A percentile compares a stretch with the other conserved stretches of the same genome.
Conservation (phyloP, 2,113 vertebrate genomes). For the Sus scrofa region DNA sequence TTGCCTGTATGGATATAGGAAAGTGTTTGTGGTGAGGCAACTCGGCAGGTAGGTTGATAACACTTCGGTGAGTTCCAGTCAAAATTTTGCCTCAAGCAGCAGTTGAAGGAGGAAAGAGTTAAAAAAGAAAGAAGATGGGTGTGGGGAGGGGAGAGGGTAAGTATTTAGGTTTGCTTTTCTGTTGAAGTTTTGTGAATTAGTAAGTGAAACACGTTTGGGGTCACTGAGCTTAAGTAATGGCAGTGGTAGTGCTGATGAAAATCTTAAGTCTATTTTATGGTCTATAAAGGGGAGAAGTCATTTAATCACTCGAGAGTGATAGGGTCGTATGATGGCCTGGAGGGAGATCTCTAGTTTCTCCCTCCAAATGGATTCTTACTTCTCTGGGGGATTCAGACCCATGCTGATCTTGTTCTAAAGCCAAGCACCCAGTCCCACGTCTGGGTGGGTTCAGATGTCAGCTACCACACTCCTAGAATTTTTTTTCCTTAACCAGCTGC, state of each 20-base stretch:
- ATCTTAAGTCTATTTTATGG: not conserved
- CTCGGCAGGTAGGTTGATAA: not conserved
- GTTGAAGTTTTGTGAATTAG: conserved; percentile 22
- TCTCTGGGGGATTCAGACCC: not conserved
- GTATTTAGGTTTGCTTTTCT: conserved; percentile 15
- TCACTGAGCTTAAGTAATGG: not conserved
- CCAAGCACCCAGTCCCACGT: not conserved
- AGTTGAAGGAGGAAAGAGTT: not conserved
- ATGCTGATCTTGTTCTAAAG: not conserved
- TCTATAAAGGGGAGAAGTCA: not conserved
- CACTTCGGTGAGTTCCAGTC: not conserved
- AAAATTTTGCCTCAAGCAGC: not conserved
- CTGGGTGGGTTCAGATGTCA: not conserved
- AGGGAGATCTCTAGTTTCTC: conserved; percentile 56
- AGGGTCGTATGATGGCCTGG: not conserved
- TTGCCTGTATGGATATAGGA: not conserved
- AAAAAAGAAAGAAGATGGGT: not conserved
- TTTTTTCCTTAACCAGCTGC: not conserved
- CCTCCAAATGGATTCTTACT: conserved; percentile 13
- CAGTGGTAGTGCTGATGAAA: not conserved
- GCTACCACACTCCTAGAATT: not conserved
- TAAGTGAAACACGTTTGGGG: conserved; percentile 13
- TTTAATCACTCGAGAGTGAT: conserved; percentile 28
- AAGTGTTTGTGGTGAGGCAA: not conserved
- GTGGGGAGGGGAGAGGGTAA: too few relatives aligned